Evolutionary conservation across 2,888 invertebrate species (phyloP).

Genomic region (Drosophila quinaria): DNA sequence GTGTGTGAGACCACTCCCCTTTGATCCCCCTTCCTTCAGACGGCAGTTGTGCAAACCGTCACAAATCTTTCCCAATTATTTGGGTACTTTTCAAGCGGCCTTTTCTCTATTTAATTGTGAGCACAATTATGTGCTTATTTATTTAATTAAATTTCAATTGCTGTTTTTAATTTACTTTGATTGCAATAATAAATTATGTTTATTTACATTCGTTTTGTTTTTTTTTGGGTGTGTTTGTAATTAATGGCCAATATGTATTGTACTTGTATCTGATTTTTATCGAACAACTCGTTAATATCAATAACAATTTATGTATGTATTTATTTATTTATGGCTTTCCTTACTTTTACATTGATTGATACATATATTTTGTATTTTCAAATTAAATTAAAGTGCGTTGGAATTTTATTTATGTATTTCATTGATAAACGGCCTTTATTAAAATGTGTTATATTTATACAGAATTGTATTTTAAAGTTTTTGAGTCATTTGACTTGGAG

Average conservation of each 20-base stretch:
- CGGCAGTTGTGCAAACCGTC: conserved; percentile 18
- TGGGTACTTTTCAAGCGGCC: not conserved
- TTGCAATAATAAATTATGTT: conserved; percentile 27
- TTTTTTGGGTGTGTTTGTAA: conserved; percentile 1
- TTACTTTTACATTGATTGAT: conserved; percentile 24
- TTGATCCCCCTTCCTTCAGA: not conserved
- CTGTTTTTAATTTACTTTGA: conserved; percentile 13
- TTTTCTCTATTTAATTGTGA: conserved; percentile 2
- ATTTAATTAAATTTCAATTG: conserved; percentile 19
- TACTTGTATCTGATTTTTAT: conserved; percentile 18
- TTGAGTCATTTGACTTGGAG: conserved; percentile 30
- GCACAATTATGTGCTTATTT: conserved; percentile 24
- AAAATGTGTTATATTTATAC: conserved; percentile 1
- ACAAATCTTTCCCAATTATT: conserved; percentile 31
- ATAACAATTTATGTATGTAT: conserved; percentile 16
- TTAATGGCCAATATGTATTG: conserved; percentile 4
- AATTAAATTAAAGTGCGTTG: not conserved
- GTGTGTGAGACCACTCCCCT: conserved; percentile 7
- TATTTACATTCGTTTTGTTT: conserved; percentile 2
- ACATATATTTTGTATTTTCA: conserved; percentile 2
- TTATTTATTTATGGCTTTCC: conserved; percentile 23
- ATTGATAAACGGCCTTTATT: conserved; percentile 7
- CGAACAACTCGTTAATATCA: conserved; percentile 12
- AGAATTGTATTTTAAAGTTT: not conserved
- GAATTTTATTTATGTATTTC: conserved; percentile 11